A percentile compares a stretch with the other conserved stretches of the same genome.
Conservation (phyloP, 64 coral and sea anemone species). For the Stylophora pistillata region DNA sequence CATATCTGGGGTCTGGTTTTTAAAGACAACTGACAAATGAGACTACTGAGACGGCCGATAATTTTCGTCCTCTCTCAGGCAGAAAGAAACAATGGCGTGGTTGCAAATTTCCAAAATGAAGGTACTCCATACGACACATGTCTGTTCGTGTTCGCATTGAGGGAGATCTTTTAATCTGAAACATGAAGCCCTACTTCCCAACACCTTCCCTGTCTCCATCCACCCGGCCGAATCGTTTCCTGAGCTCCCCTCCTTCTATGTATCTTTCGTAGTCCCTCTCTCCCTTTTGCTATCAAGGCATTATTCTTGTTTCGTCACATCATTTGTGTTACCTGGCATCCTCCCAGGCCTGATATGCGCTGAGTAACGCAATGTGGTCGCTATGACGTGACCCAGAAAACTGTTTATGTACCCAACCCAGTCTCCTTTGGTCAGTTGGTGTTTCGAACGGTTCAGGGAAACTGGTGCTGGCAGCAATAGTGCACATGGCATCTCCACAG, state of each 20-base stretch:
- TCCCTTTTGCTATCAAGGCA: too few relatives aligned
- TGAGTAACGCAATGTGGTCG: constrained; percentile 93
- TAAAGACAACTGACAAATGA: not conserved
- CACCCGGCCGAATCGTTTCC: too few relatives aligned
- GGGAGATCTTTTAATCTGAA: too few relatives aligned
- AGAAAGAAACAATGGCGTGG: too few relatives aligned
- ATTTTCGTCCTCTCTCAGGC: too few relatives aligned
- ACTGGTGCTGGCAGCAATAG: constrained; percentile 96
- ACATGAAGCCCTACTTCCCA: too few relatives aligned
- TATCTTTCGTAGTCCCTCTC: too few relatives aligned
- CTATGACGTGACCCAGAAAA: constrained; percentile 94
- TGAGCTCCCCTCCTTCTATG: too few relatives aligned
- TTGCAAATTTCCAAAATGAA: too few relatives aligned
- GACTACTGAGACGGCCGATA: not conserved
- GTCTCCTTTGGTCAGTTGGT: constrained; percentile 89
- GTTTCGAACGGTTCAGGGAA: constrained; percentile 99
- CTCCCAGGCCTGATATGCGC: constrained; percentile 97
- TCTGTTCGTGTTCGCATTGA: too few relatives aligned
- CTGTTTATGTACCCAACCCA: constrained; percentile 99
- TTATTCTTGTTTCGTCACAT: not conserved
- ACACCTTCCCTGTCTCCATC: too few relatives aligned
- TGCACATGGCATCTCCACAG: constrained; percentile 92
- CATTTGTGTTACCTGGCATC: constrained; percentile 72
- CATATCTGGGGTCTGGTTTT: not conserved
- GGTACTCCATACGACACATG: too few relatives aligned